These are phyloP conservation scores for Listrodromus nycthemerus DNA, from an alignment of 2,888 invertebrate genomes.

Conservation along the genomic window DNA sequence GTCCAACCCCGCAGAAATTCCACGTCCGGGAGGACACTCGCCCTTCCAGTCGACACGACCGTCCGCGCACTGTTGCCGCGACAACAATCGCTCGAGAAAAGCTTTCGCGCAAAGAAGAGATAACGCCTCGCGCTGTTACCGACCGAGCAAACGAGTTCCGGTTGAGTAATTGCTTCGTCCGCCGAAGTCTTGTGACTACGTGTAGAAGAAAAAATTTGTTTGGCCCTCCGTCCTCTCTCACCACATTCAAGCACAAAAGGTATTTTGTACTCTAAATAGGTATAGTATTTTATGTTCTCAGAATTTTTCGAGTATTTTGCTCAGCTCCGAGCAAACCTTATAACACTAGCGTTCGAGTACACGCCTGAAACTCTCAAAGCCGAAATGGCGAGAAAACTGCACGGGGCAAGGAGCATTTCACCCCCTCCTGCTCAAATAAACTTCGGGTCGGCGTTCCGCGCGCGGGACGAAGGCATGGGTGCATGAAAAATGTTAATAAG, in stretches of 20 bases:
- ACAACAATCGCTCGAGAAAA: conserved; percentile 12
- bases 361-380: not conserved
- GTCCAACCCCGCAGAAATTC: conserved; percentile 58
- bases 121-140: not conserved
- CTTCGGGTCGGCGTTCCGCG: conserved; percentile 76
- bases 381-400: conserved; percentile 16
- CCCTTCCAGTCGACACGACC: conserved; percentile 17
- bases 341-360: not conserved
- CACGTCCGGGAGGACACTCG: conserved; percentile 36
- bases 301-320: too few species aligned
- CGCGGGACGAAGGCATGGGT: conserved; percentile 75
- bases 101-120: not conserved
- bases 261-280: too few species aligned
- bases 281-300: too few species aligned
- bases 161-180: not conserved
- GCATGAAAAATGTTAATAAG: conserved; percentile 83
- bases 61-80: not conserved
- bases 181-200: not conserved
- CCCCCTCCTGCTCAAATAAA: conserved; percentile 76
- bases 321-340: too few species aligned
- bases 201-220: too few species aligned
- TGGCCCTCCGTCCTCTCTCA: too few species aligned
- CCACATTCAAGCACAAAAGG: too few species aligned
- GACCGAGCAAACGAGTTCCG: not conserved
- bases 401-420: conserved; percentile 50